Evolutionary conservation across 2,113 vertebrate species (phyloP).

Genomic region (Pangasianodon gigas): DNA sequence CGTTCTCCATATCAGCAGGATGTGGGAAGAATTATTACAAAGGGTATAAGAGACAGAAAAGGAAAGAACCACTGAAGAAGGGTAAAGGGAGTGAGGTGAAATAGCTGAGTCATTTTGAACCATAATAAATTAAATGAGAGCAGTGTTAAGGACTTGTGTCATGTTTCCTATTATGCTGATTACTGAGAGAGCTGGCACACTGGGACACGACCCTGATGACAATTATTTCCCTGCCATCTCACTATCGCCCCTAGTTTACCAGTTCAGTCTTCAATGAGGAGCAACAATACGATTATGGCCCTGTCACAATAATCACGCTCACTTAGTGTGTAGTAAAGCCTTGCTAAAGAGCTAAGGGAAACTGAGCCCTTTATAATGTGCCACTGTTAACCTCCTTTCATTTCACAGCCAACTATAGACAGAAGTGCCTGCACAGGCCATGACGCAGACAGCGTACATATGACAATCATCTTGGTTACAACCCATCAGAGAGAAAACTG

Average conservation of each 20-base stretch:
- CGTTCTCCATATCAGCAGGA: slow-evolving; percentile 30
- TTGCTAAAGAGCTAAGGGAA: slow-evolving; percentile 9
- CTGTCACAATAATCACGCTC: slow-evolving; percentile 34
- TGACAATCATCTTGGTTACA: background rate
- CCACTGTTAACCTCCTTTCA: background rate
- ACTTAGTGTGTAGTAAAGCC: slow-evolving; percentile 11
- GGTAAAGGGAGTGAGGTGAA: background rate
- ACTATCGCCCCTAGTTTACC: background rate
- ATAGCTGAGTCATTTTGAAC: background rate
- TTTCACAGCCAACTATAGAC: slow-evolving; percentile 1
- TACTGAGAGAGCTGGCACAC: background rate
- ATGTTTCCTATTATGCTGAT: slow-evolving; percentile 21
- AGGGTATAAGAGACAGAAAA: background rate
- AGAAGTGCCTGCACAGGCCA: background rate
- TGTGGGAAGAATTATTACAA: slow-evolving; percentile 27
- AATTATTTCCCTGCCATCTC: background rate
- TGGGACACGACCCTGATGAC: slow-evolving; percentile 4
- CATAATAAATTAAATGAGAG: background rate
- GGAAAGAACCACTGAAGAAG: background rate
- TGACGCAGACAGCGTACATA: background rate
- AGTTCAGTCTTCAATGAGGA: background rate
- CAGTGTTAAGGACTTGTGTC: background rate
- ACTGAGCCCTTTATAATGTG: slow-evolving; percentile 1
- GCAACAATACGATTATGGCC: slow-evolving; percentile 21
- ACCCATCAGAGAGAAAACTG: background rate